phyloP scores from a whole-genome alignment of 2,888 invertebrate genomes.

The Acanthopleura granulata region DNA sequence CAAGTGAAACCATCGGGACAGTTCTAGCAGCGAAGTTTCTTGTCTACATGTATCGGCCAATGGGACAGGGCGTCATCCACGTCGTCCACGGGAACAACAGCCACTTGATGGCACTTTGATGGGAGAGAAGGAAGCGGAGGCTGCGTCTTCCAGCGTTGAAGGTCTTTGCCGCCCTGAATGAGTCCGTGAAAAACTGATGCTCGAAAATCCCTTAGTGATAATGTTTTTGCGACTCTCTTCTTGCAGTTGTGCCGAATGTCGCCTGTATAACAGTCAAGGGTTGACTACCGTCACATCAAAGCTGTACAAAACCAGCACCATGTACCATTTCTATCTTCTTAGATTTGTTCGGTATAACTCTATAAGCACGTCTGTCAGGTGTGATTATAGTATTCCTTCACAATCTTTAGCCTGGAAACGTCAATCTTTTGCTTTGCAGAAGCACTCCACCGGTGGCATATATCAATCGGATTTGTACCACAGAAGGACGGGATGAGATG shows the following conservation, averaged over 20 bases:
- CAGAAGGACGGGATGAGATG: slow-evolving; percentile 19
- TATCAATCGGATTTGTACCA: background rate
- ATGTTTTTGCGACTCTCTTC: background rate
- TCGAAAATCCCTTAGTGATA: slow-evolving; percentile 13
- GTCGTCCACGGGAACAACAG: slow-evolving; percentile 19
- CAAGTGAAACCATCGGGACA: slow-evolving; percentile 7
- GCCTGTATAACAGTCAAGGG: slow-evolving; percentile 23
- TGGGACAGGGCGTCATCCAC: slow-evolving; percentile 11
- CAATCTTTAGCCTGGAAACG: slow-evolving; percentile 13
- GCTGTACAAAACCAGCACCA: slow-evolving; percentile 5
- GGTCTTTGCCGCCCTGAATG: background rate
- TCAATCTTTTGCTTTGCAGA: slow-evolving; percentile 14
- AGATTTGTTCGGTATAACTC: slow-evolving; percentile 21
- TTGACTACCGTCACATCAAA: slow-evolving; percentile 22
- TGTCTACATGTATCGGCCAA: slow-evolving; percentile 7
- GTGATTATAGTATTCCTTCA: slow-evolving; percentile 25
- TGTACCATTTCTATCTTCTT: slow-evolving; percentile 17
- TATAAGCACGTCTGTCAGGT: slow-evolving; percentile 19
- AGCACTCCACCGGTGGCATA: slow-evolving; percentile 11
- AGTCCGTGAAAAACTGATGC: background rate
- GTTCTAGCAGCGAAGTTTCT: background rate
- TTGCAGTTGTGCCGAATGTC: background rate
- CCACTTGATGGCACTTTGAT: background rate
- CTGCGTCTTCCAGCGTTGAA: background rate
- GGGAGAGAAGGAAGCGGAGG: slow-evolving; percentile 6